Conservation (phyloP, 1,140 invertebrate genomes). For the Pseudomyrmex sp. region DNA sequence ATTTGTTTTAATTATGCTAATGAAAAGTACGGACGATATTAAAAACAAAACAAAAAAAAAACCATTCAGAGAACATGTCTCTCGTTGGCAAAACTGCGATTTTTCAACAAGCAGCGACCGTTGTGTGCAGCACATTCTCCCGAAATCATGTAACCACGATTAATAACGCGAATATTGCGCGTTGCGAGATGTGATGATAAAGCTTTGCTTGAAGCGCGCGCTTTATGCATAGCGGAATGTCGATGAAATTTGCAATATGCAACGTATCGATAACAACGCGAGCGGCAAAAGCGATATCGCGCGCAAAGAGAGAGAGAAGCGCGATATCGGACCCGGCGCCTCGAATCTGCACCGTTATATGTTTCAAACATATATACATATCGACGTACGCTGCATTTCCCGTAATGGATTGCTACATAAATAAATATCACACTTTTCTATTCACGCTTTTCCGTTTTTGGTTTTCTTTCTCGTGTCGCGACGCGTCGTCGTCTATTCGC, state of each 20-base stretch:
- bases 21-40: no score
- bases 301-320: conserved; percentile 6
- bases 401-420: not conserved
- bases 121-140: not conserved
- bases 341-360: conserved; percentile 2
- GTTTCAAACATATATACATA: conserved; percentile 26
- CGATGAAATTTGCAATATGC: conserved; percentile 51
- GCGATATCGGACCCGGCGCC: conserved; percentile 14
- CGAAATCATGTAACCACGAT: not conserved
- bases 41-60: no score
- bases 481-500: no score
- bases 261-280: conserved; percentile 33
- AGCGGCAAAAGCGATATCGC: conserved; percentile 17
- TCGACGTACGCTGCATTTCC: not conserved
- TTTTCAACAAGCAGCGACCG: no score
- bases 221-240: conserved; percentile 18
- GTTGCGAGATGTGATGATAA: conserved; percentile 24
- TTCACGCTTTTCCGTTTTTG: not conserved
- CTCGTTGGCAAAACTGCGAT: not conserved
- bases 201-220: conserved; percentile 12
- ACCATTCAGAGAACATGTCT: not conserved
- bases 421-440: conserved; percentile 15
- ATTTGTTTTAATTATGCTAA: no score
- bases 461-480: no score
- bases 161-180: not conserved